Conservation (phyloP, 2,888 invertebrate genomes). For the Drosophila mayaguana region DNA sequence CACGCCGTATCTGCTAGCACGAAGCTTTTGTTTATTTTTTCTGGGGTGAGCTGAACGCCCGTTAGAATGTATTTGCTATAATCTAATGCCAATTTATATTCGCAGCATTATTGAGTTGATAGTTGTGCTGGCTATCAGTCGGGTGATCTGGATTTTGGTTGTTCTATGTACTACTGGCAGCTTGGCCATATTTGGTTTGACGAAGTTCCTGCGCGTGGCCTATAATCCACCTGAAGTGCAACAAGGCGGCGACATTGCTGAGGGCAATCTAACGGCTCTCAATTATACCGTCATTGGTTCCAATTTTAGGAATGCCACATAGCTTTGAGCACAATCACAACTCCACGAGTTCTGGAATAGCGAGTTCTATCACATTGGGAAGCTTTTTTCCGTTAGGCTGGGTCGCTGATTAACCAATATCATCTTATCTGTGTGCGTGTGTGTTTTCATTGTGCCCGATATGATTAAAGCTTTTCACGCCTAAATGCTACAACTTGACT, state of each 20-base stretch:
- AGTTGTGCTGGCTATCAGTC: neutral
- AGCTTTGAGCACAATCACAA: slow-evolving; percentile 8
- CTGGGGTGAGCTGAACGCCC: neutral
- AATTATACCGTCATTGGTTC: neutral
- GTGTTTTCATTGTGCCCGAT: slow-evolving; percentile 41
- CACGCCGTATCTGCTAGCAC: neutral
- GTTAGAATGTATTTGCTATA: neutral
- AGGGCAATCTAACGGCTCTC: neutral
- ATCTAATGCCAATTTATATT: neutral
- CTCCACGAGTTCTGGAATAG: neutral
- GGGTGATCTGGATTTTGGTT: neutral
- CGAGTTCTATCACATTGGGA: neutral
- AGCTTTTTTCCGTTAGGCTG: slow-evolving; percentile 1
- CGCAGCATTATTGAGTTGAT: neutral
- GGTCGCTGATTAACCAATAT: slow-evolving; percentile 49
- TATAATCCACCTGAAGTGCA: too few relatives aligned
- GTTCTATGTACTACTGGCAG: neutral
- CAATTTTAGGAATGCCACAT: neutral
- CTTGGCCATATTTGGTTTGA: neutral
- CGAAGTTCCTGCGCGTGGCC: neutral
- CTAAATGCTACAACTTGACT: slow-evolving; percentile 40
- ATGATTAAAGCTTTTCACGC: slow-evolving; percentile 70
- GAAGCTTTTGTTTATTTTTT: neutral
- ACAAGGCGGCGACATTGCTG: too few relatives aligned
- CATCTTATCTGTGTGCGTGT: slow-evolving; percentile 45